Conservation (phyloP, 2,797 vertebrate genomes). For the Microchirus variegatus region DNA sequence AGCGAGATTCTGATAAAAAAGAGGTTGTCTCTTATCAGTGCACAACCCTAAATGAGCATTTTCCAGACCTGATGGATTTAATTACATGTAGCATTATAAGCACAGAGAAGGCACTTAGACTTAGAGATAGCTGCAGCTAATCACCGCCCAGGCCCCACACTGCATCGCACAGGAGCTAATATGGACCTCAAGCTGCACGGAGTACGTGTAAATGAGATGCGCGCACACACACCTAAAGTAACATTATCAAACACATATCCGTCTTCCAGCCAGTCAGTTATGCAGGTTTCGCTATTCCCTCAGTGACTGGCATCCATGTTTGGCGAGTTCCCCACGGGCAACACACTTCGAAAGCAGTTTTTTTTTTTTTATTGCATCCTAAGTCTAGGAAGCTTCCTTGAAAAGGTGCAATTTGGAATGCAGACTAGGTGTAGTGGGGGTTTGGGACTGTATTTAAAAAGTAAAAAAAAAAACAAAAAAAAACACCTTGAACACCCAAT, state of each 20-base stretch:
- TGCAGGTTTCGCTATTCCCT: slow-evolving; percentile 45
- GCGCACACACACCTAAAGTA: slow-evolving; percentile 18
- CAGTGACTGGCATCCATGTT: slow-evolving; percentile 49
- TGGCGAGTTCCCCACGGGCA: slow-evolving; percentile 54
- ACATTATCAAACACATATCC: slow-evolving; percentile 48
- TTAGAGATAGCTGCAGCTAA: background rate
- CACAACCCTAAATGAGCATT: background rate
- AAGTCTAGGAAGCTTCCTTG: slow-evolving; percentile 37
- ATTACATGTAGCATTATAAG: background rate
- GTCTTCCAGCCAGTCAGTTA: slow-evolving; percentile 32
- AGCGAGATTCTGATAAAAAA: background rate
- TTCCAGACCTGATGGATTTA: background rate
- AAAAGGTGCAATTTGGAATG: slow-evolving; percentile 30
- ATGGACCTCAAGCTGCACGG: background rate
- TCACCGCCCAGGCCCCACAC: background rate
- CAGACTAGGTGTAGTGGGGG: slow-evolving; percentile 15
- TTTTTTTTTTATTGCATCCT: slow-evolving; percentile 12
- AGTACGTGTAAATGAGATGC: slow-evolving; percentile 34
- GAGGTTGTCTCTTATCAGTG: background rate
- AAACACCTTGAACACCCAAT: slow-evolving; percentile 25
- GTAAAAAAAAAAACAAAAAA: slow-evolving; percentile 19
- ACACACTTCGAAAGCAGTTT: slow-evolving; percentile 34
- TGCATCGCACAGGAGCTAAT: background rate
- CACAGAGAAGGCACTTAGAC: background rate
- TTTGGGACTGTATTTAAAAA: slow-evolving; percentile 7